These are phyloP conservation scores for Tricholaema leucomelas DNA, from an alignment of 2,113 vertebrate species.

Conservation along the genomic window DNA sequence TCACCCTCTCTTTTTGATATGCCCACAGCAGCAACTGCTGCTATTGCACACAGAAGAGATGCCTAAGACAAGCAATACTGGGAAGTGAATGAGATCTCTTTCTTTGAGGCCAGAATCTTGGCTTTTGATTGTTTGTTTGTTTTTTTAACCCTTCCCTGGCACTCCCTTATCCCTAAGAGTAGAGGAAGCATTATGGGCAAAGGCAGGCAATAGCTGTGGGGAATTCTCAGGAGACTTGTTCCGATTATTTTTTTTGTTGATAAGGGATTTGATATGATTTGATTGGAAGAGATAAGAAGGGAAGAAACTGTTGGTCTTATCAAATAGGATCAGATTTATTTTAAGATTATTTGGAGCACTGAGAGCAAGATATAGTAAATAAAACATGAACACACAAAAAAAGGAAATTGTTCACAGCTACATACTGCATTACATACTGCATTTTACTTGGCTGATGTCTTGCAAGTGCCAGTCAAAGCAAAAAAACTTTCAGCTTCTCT, in stretches of 20 bases:
- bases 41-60: background rate
- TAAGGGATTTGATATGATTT: slow-evolving; percentile 31
- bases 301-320: slow-evolving; percentile 23
- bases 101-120: background rate
- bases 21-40: background rate
- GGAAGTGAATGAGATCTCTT: background rate
- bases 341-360: slow-evolving; percentile 38
- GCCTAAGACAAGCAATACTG: background rate
- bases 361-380: slow-evolving; percentile 21
- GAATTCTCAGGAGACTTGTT: slow-evolving; percentile 5
- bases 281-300: background rate
- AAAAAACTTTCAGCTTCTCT: background rate
- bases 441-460: background rate
- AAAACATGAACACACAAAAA: slow-evolving; percentile 44
- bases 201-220: background rate
- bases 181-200: background rate
- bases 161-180: background rate
- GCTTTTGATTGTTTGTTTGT: background rate
- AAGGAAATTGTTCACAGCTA: slow-evolving; percentile 15
- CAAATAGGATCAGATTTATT: slow-evolving; percentile 40
- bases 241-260: slow-evolving; percentile 26
- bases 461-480: slow-evolving; percentile 3
- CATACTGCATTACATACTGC: background rate
- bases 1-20: background rate
- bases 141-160: background rate